Evolutionary conservation across 2,888 invertebrate genomes (phyloP).

Genomic region (Sarcophaga variegata): DNA sequence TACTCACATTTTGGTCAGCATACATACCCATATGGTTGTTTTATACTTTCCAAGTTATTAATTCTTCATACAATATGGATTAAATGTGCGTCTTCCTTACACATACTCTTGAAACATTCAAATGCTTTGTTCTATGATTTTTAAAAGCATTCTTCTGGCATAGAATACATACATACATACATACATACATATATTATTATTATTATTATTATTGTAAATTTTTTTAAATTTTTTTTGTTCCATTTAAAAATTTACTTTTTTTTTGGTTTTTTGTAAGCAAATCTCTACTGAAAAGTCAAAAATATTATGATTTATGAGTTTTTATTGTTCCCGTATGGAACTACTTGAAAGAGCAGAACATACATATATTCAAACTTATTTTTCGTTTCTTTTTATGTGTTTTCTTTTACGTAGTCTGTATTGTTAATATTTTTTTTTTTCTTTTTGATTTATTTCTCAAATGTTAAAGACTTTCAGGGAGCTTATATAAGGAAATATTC

Average conservation of each 20-base stretch:
- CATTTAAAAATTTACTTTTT: slow-evolving; percentile 41
- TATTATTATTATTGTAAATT: not conserved
- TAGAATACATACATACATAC: not conserved
- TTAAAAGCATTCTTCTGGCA: slow-evolving; percentile 10
- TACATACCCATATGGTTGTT: slow-evolving; percentile 52
- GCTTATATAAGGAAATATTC: slow-evolving; percentile 32
- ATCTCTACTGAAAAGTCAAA: slow-evolving; percentile 37
- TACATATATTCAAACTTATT: slow-evolving; percentile 53
- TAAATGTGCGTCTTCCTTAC: slow-evolving; percentile 33
- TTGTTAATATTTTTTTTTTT: not conserved
- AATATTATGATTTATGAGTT: slow-evolving; percentile 67
- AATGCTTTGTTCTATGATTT: not conserved
- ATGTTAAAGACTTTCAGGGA: slow-evolving; percentile 44
- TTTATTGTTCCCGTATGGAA: slow-evolving; percentile 66
- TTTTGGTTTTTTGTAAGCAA: slow-evolving; percentile 40
- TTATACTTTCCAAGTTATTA: slow-evolving; percentile 1
- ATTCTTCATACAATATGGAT: not conserved
- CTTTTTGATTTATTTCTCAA: slow-evolving; percentile 18
- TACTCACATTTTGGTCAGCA: slow-evolving; percentile 15
- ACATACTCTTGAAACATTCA: slow-evolving; percentile 38
- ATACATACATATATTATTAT: no score
- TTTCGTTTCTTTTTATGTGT: not conserved
- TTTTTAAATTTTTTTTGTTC: slow-evolving; percentile 38
- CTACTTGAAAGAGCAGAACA: slow-evolving; percentile 39
- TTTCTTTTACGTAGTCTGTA: no score